These are phyloP conservation scores for Eupithecia centaureata DNA, from an alignment of 2,888 invertebrate species.

Conservation along the genomic window DNA sequence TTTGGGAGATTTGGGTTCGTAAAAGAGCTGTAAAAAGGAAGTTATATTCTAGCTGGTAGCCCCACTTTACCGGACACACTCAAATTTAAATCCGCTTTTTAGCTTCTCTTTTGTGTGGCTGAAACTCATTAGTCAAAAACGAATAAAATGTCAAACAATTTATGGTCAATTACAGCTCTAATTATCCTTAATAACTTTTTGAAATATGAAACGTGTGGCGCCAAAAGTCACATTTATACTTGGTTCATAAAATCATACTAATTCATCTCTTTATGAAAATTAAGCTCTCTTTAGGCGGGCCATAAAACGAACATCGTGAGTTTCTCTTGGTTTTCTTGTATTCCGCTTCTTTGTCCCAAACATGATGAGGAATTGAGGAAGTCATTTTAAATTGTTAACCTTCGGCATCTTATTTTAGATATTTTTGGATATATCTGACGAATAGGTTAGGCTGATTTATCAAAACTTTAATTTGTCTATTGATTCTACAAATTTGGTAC, in stretches of 20 bases:
- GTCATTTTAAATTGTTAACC: slow-evolving; percentile 61
- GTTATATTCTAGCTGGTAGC: too few relatives aligned
- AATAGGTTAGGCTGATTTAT: neutral
- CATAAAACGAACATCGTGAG: slow-evolving; percentile 49
- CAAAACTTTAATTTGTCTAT: too few relatives aligned
- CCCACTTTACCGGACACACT: too few relatives aligned
- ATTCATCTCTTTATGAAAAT: slow-evolving; percentile 49
- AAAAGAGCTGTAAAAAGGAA: too few relatives aligned
- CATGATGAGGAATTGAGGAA: slow-evolving; percentile 62
- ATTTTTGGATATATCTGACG: slow-evolving; percentile 36
- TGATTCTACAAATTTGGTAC: too few relatives aligned
- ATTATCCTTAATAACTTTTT: slow-evolving; percentile 19
- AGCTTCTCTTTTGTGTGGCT: neutral
- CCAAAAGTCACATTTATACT: slow-evolving; percentile 22
- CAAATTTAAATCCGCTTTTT: too few relatives aligned
- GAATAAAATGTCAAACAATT: slow-evolving; percentile 1
- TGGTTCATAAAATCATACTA: slow-evolving; percentile 37
- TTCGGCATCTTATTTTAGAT: slow-evolving; percentile 58
- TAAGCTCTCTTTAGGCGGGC: slow-evolving; percentile 45
- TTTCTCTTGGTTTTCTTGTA: slow-evolving; percentile 36
- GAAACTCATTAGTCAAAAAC: slow-evolving; percentile 2
- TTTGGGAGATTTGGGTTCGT: neutral
- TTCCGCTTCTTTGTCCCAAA: slow-evolving; percentile 68
- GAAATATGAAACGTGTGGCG: slow-evolving; percentile 22
- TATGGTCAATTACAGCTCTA: slow-evolving; percentile 20